These are phyloP conservation scores for Alcis repandata DNA, from an alignment of 2,888 invertebrate genomes.

Conservation along the genomic window DNA sequence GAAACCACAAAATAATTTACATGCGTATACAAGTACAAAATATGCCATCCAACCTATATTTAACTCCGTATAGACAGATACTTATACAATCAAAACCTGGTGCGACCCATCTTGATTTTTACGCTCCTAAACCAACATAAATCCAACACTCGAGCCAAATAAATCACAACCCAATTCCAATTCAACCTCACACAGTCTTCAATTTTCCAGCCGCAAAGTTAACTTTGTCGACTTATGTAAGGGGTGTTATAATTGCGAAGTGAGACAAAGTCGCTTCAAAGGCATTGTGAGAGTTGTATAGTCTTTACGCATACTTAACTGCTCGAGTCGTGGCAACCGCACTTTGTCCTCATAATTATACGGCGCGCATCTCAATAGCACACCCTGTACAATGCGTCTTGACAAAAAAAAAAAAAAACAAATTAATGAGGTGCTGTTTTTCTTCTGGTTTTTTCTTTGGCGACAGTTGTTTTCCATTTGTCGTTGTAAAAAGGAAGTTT, in stretches of 20 bases:
- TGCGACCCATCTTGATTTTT: slow-evolving; percentile 38
- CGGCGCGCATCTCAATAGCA: slow-evolving; percentile 72
- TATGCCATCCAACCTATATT: slow-evolving; percentile 40
- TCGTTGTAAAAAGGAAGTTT: not conserved
- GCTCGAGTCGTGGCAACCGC: slow-evolving; percentile 76
- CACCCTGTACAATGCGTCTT: slow-evolving; percentile 72
- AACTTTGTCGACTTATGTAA: slow-evolving; percentile 67
- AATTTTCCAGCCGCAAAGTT: slow-evolving; percentile 39
- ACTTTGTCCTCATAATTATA: slow-evolving; percentile 80
- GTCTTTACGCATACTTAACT: slow-evolving; percentile 80
- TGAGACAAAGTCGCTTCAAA: slow-evolving; percentile 84
- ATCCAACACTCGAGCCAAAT: not conserved
- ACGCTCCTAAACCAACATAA: slow-evolving; percentile 29
- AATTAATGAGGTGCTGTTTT: slow-evolving; percentile 64
- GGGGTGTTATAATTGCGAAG: slow-evolving; percentile 84
- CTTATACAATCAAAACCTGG: slow-evolving; percentile 36
- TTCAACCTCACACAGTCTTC: slow-evolving; percentile 35
- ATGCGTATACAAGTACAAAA: too few relatives aligned
- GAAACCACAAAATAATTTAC: too few relatives aligned
- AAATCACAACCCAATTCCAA: slow-evolving; percentile 41
- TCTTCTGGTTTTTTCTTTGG: slow-evolving; percentile 49
- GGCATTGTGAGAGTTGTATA: slow-evolving; percentile 78
- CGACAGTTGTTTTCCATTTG: slow-evolving; percentile 30
- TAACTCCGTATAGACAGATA: slow-evolving; percentile 26
- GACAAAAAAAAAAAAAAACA: slow-evolving; percentile 55